A percentile compares a stretch with the other conserved stretches of the same genome.
phyloP scores from a whole-genome alignment of 2,797 vertebrate genomes.

The Oryzias sinensis region DNA sequence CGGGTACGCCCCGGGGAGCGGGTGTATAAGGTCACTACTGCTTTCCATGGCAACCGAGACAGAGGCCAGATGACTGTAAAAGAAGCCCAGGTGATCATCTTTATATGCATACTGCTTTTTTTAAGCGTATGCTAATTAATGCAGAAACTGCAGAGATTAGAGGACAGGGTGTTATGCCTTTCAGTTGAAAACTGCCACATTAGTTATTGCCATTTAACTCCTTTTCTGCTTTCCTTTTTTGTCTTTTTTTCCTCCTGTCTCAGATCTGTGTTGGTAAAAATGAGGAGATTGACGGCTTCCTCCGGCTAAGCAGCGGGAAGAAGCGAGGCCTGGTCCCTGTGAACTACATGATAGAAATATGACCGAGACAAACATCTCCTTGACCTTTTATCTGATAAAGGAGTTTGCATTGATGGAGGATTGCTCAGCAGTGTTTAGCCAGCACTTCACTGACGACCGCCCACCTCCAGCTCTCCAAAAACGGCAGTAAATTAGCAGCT shows the following conservation, averaged over 20 bases:
- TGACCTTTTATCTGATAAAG: constrained; percentile 25
- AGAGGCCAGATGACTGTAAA: constrained; percentile 89
- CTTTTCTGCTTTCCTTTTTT: background rate
- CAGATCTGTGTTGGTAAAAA: constrained; percentile 87
- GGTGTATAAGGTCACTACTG: constrained; percentile 85
- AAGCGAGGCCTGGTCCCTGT: constrained; percentile 86
- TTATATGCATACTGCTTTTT: constrained; percentile 6
- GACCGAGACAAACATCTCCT: constrained; percentile 51
- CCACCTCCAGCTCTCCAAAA: constrained; percentile 22
- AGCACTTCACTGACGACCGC: constrained; percentile 53
- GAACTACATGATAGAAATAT: constrained; percentile 82
- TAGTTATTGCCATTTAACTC: constrained; percentile 20
- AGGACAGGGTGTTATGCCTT: constrained; percentile 37
- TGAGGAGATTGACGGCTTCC: constrained; percentile 81
- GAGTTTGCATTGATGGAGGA: constrained; percentile 41
- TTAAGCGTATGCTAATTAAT: constrained; percentile 63
- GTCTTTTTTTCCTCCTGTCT: constrained; percentile 2
- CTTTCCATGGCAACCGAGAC: constrained; percentile 85
- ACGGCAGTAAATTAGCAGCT: constrained; percentile 37
- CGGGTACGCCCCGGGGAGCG: constrained; percentile 88
- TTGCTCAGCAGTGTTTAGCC: constrained; percentile 63
- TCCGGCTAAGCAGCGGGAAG: constrained; percentile 87
- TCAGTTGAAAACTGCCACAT: constrained; percentile 22
- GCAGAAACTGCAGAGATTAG: constrained; percentile 51
- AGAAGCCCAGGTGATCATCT: constrained; percentile 83